Conservation (phyloP, 2,113 vertebrate genomes). For the Galemys pyrenaicus region DNA sequence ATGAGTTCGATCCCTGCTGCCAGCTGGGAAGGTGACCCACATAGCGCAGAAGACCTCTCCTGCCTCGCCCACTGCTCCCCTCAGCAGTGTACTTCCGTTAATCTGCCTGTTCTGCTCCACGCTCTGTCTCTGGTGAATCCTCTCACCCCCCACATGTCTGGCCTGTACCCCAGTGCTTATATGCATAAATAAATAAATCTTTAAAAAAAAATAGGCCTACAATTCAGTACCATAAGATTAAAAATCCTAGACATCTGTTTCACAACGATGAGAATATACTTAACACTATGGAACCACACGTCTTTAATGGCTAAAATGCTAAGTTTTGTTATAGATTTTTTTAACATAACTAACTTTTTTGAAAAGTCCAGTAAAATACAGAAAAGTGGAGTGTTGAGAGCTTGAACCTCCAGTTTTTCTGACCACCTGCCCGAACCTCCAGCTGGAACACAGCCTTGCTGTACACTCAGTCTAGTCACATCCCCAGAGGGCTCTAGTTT, state of each 20-base stretch:
- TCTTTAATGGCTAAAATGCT: slow-evolving; percentile 1
- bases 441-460: not conserved
- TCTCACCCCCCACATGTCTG: no score
- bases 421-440: not conserved
- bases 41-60: no score
- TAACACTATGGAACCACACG: not conserved
- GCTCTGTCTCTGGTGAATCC: no score
- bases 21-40: no score
- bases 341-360: not conserved
- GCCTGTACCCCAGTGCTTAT: no score
- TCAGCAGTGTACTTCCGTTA: no score
- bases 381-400: slow-evolving; percentile 14
- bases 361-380: not conserved
- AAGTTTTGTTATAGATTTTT: not conserved
- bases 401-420: not conserved
- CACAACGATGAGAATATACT: slow-evolving; percentile 22
- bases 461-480: not conserved
- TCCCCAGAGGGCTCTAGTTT: not conserved
- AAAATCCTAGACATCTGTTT: slow-evolving; percentile 14
- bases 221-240: not conserved
- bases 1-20: no score
- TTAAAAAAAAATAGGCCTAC: not conserved
- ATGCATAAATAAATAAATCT: no score
- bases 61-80: no score
- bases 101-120: no score